Base-by-base conservation (phyloP, 2,888 invertebrate species). In the Patella caerulea region DNA sequence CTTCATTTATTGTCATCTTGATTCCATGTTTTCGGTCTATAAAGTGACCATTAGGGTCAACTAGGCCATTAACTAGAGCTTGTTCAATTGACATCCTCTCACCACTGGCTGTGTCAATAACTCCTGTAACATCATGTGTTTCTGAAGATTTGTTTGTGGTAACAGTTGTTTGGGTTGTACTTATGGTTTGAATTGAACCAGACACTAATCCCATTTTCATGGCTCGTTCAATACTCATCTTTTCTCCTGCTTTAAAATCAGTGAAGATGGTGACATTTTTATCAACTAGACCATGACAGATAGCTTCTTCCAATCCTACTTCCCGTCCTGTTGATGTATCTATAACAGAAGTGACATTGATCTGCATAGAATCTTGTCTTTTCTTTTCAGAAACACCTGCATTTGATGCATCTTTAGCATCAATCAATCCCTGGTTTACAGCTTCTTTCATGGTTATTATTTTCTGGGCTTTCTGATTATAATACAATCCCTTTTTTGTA, bases 1-100 rank as follows among this genome's bases (percentile, higher is more conserved):
- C 98, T 90, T 97, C 96, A 19, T 95, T 94, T 77, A 99, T 93
- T 9, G 96, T 96, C 15, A 98, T 91, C 75, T 96, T 93, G 88
- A 96, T 95, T 78, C 95, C 95, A 65, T 95, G 95, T 69, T 94
- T 94, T 11, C 95, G 95, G 91, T 98, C 95, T 29, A 96, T 94
- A 84, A 96, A 97, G 92, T 96, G 96, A 72, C 93, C 94, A 91
- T 95, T 94, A 45, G 87, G 86, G 73, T 88, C 87, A 76, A 99
- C 93, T 24, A 98, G 95, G 34, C 97, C 98, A 24, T 94, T 93
- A 34, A 95, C 94, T 79, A 98, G 95, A 0, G 98, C 96, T 92
- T 98, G 96, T 81, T 96, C 92, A 83, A 98, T 94, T 80, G 95
- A 95, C 69, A 97, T 83, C 88, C 95, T 95, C 12, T 94, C 93